Base-by-base conservation (phyloP, 2,797 vertebrate genomes). In the Prionace glauca region DNA sequence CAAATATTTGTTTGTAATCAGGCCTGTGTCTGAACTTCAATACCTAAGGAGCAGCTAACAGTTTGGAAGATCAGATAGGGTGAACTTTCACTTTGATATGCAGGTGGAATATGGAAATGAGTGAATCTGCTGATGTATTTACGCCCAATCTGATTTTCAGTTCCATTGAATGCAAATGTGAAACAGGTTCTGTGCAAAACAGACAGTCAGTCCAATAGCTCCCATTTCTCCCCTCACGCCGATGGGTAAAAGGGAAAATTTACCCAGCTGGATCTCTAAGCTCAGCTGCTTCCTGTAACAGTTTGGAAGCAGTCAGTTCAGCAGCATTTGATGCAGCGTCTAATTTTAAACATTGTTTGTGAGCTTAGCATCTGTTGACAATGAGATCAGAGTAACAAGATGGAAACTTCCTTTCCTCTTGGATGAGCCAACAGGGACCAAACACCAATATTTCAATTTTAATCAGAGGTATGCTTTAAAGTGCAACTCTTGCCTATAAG, bases 321-420 rank as follows among this genome's bases (percentile, higher is more conserved):
- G 62, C 90, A 36, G 90, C 62, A 92, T 62, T 92, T 69, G 65
- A 24, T 92, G 41, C 90, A 69, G n/a, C 24, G 20, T 92, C 62
- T 92, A 92, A 92, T 69, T 92, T 91, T 92, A 92, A 92, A 69
- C 90, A 69, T 92, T 92, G 90, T 92, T 92, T 92, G n/a, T 92
- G 62, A 67, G n/a, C n/a, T 69, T 4, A 41, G 65, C 90, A 92
- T 67, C 90, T 69, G 90, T 62, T n/a, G 36, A 36, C 90, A 67
- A 18, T 92, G 36, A 26, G 90, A 92, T 36, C 65, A 69, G 65
- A 67, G 62, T 67, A 22, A 67, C 18, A 67, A 41, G 62, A 69
- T 92, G 87, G 29, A 90, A 90, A 90, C 87, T n/a, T 18, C 81
- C 81, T 84, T 62, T 62, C 62, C 32, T 90, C 87, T 62, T 90